Conservation (phyloP, 2,113 vertebrate species). For the Corythoichthys intestinalis region DNA sequence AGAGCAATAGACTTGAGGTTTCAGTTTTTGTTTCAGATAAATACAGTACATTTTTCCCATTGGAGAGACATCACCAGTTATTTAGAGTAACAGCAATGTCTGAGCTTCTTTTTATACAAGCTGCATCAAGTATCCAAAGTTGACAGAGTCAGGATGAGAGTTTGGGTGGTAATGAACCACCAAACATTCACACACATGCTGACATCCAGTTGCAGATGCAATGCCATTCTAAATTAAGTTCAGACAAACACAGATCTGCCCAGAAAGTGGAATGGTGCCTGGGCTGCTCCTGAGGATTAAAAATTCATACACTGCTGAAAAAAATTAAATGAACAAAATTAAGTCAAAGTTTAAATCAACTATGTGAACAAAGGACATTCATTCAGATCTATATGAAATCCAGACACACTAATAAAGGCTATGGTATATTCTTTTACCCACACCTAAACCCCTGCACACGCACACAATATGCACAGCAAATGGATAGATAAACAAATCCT, state of each 20-base stretch:
- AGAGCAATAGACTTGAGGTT: not conserved
- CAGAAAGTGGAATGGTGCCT: slow-evolving; percentile 22
- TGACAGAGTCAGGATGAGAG: slow-evolving; percentile 29
- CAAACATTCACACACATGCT: slow-evolving; percentile 30
- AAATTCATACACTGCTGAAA: slow-evolving; percentile 92
- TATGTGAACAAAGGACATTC: slow-evolving; percentile 56
- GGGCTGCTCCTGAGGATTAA: slow-evolving; percentile 73
- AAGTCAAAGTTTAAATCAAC: slow-evolving; percentile 63
- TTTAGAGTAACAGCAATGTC: slow-evolving; percentile 16
- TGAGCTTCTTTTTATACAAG: slow-evolving; percentile 11
- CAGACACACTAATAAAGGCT: slow-evolving; percentile 30
- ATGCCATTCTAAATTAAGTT: slow-evolving; percentile 55
- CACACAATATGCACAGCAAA: slow-evolving; percentile 18
- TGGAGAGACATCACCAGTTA: slow-evolving; percentile 1
- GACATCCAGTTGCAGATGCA: slow-evolving; percentile 51
- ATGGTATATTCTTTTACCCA: slow-evolving; percentile 12
- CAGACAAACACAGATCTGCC: slow-evolving; percentile 53
- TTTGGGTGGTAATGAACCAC: slow-evolving; percentile 42
- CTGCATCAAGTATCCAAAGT: slow-evolving; percentile 28
- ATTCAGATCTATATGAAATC: slow-evolving; percentile 35
- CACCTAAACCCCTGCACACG: slow-evolving; percentile 5
- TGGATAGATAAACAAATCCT: slow-evolving; percentile 65
- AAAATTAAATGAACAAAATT: slow-evolving; percentile 86
- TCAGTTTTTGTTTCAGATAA: not conserved
- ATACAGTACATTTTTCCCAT: not conserved